Percentiles rank a stretch among this genome's conserved stretches.
phyloP scores from a whole-genome alignment of 2,113 vertebrate genomes.

The Syrmaticus mikado region DNA sequence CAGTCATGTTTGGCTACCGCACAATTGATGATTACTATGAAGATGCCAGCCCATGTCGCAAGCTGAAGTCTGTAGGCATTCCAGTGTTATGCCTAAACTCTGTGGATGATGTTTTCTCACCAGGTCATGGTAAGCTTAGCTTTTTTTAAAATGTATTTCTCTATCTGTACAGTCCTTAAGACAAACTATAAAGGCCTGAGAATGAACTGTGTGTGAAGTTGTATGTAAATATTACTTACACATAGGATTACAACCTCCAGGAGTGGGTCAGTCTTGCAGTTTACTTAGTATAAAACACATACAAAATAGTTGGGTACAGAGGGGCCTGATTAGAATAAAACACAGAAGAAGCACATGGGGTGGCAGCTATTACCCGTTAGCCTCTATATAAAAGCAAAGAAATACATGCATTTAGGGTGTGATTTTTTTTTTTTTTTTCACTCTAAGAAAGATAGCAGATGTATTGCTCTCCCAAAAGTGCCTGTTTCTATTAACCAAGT shows the following conservation, averaged over 20 bases:
- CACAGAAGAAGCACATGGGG: not conserved
- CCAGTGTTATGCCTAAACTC: slow-evolving; percentile 97
- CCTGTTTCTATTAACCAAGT: not conserved
- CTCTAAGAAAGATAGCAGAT: not conserved
- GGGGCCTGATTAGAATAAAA: not conserved
- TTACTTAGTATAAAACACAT: not conserved
- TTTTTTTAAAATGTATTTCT: not conserved
- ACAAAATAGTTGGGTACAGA: not conserved
- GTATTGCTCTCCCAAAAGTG: not conserved
- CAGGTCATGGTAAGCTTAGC: slow-evolving; percentile 87
- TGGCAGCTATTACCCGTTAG: not conserved
- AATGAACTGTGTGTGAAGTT: not conserved
- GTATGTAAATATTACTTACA: not conserved
- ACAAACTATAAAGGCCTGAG: not conserved
- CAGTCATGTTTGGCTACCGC: slow-evolving; percentile 96
- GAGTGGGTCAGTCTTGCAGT: not conserved
- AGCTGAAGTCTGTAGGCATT: slow-evolving; percentile 92
- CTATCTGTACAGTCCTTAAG: not conserved
- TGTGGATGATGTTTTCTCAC: slow-evolving; percentile 96
- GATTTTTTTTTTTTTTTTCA: not conserved
- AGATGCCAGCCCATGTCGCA: slow-evolving; percentile 92
- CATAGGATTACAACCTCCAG: not conserved
- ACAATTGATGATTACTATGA: slow-evolving; percentile 95
- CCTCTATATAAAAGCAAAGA: not conserved
- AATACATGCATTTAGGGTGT: not conserved